Evolutionary conservation across 2,113 vertebrate species (phyloP).

Genomic region (Mus spicilegus): DNA sequence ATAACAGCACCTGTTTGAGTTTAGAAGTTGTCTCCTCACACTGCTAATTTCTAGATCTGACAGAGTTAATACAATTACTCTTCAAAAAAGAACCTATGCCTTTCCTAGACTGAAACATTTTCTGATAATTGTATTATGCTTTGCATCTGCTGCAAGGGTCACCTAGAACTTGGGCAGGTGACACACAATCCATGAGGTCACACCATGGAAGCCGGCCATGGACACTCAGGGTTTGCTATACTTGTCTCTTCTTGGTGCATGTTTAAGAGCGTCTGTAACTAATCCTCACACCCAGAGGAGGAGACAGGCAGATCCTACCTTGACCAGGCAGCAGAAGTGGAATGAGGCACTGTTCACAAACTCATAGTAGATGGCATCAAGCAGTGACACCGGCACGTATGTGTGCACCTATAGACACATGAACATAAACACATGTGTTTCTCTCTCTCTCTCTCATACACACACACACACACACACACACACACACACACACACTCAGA

Average conservation of each 20-base stretch:
- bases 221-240: neutral
- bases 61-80: neutral
- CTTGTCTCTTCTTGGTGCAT: neutral
- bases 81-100: neutral
- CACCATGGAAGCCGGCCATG: neutral
- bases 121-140: neutral
- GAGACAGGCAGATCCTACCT: neutral
- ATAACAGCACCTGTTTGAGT: neutral
- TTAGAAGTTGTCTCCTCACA: neutral
- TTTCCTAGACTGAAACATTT: conserved; percentile 26
- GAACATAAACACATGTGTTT: neutral
- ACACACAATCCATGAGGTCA: neutral
- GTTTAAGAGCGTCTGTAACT: neutral
- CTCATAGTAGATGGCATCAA: too few relatives aligned
- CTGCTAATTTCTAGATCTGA: conserved; percentile 1
- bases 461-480: neutral
- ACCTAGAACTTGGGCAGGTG: neutral
- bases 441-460: too few relatives aligned
- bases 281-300: neutral
- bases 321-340: neutral
- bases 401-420: neutral
- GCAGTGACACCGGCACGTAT: neutral
- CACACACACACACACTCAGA: neutral
- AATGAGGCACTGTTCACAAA: neutral
- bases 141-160: neutral